phyloP scores from a whole-genome alignment of 2,113 vertebrate species.

The Calypte anna region DNA sequence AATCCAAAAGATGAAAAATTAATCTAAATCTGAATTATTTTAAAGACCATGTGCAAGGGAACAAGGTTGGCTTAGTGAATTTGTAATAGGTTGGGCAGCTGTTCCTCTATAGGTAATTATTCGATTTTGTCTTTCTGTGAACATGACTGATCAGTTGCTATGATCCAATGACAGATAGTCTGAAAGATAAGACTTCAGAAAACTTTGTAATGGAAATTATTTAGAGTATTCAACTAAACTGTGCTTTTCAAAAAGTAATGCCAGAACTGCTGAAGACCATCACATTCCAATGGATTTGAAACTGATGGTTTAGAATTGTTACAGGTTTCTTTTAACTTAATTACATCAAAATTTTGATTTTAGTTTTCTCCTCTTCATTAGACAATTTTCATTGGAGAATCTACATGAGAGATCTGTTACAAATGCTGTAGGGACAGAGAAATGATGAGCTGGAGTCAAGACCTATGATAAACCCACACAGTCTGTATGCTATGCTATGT shows the following conservation, averaged over 20 bases:
- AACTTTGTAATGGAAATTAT: background rate
- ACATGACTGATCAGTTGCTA: background rate
- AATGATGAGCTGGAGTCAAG: background rate
- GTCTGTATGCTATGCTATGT: fast-evolving
- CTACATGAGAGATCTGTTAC: background rate
- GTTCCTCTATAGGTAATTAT: background rate
- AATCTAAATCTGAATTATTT: background rate
- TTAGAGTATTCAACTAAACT: background rate
- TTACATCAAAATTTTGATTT: background rate
- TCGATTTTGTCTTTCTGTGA: background rate
- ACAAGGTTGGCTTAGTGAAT: background rate
- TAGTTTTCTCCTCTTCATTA: background rate
- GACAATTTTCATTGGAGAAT: background rate
- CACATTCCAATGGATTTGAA: background rate
- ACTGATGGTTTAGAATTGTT: background rate
- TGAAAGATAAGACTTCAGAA: background rate
- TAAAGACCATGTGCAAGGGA: background rate
- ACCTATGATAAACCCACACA: background rate
- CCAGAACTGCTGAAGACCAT: background rate
- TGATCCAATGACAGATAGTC: background rate
- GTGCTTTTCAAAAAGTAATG: background rate
- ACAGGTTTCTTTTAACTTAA: background rate
- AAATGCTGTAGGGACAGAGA: background rate
- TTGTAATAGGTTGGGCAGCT: background rate
- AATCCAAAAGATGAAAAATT: background rate